Evolutionary conservation across 2,113 vertebrate species (phyloP), one percentile per base, ranked within the genome.

Genomic region (Numida meleagris): DNA sequence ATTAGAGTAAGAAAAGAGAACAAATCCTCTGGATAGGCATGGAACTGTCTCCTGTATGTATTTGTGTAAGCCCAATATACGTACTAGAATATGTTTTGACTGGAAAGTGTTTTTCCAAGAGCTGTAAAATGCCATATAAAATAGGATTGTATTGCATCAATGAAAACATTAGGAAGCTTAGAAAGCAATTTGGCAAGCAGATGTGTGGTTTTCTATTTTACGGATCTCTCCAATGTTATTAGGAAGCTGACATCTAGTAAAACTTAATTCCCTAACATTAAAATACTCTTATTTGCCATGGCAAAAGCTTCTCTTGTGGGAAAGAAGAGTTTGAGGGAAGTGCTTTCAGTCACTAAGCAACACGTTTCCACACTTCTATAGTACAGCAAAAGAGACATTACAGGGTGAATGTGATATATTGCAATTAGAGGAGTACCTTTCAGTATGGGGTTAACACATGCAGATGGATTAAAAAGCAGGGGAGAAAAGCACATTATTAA

Each of bases 121-220:
- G 87, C 85, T 81, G 79, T 89, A 95, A 96, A 95, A 93, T 91
- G 68, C 61, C 59, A 38, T 80, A 63, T 91, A 88, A 95, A 95
- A 93, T 88, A 67, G 46, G 63, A 86, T 91, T 86, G 75, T 66
- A 46, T 91, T 88, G 34, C 79, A 77, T 94, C 95, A 95, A 82
- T 86, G 76, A 79, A 91, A 95, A 80, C 55, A 89, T 94, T 95
- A 96, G 66, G 83, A 92, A 29, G 51, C 33, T 93, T 82, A 93
- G 86, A 93, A 57, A 92, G 67, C 74, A 29, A 2, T 96, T 96
- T 97, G 91, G 95, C 82, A 77, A 88, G 89, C 78, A 85, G 59
- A 83, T 63, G n/a, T 81, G 59, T 74, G 34, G 72, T 88, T 29
- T 86, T 91, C 34, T 89, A 4, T 86, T 94, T 96, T 95, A 91